Percentiles rank a stretch among this genome's conserved stretches.
Conservation (phyloP, 2,113 vertebrate genomes). For the Rhinolophus ferrumequinum region DNA sequence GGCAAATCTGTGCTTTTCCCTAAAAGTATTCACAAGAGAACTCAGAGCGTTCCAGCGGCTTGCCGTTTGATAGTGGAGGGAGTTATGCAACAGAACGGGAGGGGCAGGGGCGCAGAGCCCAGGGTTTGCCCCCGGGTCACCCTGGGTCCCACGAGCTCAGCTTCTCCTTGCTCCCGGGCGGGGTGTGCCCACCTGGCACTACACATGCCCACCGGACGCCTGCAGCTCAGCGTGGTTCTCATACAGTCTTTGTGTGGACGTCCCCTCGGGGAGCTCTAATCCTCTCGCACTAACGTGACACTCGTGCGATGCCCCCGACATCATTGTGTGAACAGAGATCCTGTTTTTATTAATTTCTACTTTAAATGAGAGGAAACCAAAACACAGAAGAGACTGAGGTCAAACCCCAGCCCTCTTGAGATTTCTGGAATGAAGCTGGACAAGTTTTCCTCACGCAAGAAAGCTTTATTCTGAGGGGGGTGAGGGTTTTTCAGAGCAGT, state of each 20-base stretch:
- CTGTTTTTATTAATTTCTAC: background rate
- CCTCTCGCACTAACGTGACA: accelerated
- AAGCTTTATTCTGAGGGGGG: accelerated
- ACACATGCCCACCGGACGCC: accelerated
- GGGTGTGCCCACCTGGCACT: too few species aligned
- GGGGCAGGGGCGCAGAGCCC: accelerated
- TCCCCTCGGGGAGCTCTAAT: accelerated
- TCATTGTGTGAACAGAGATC: background rate
- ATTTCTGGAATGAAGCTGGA: background rate
- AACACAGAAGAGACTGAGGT: background rate
- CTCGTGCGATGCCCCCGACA: background rate
- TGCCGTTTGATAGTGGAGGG: accelerated
- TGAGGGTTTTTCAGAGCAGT: background rate
- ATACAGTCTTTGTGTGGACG: accelerated
- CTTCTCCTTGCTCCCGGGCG: background rate
- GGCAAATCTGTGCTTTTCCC: background rate
- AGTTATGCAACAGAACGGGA: accelerated
- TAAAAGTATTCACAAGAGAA: accelerated
- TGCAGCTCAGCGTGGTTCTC: too few species aligned
- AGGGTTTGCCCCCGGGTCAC: background rate
- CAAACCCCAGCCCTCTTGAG: background rate
- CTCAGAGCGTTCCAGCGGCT: accelerated
- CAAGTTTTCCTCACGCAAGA: background rate
- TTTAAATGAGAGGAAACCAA: background rate
- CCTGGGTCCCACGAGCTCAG: background rate